Evolutionary conservation across 1,140 invertebrate genomes (phyloP), one percentile per base, ranked within the genome.

Genomic region (Drosophila biarmipes): DNA sequence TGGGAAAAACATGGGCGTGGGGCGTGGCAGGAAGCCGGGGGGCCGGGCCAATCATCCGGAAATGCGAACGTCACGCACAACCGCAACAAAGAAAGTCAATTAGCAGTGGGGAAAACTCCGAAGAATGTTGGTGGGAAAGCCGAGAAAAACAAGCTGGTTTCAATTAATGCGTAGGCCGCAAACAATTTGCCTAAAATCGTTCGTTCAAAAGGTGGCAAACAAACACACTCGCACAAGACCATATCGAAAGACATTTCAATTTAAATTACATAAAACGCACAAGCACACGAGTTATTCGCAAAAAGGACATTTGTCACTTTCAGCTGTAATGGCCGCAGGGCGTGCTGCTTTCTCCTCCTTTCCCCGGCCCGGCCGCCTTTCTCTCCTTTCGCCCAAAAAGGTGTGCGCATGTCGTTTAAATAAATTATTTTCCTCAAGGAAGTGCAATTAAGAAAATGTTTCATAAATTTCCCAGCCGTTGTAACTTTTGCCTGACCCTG

Each of bases 361-460:
- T 29, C 31, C 12, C n/a, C 21, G 5, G 6, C 12, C n/a, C 21
- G 5, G 6, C 31, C 62, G 12, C 8, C 38, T 10, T 40, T 29
- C 45, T 29, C 45, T 46, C 12, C 17, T 10, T 10, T 7, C 7
- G 2, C 29, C 27, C 29, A 21, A 31, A 71, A 82, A 90, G 86
- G 81, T 85, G 80, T 90, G 80, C 78, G 74, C 73, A 77, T 91
- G 90, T 86, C 86, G 81, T 90, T 91, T 91, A 90, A 91, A 91
- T 91, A 91, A 91, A 91, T 91, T 85, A 91, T 91, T 91, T 90
- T 79, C 78, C 89, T 91, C 51, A 74, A 79, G 78, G 76, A 91
- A 91, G 78, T 90, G 90, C 85, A 91, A 91, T 91, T 91, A 91
- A 90, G 90, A 86, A 90, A 91, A 91, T 90, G 90, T 74, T 91